Evolutionary conservation across 1,140 invertebrate genomes (phyloP).

Genomic region (Chironomus striatipennis): DNA sequence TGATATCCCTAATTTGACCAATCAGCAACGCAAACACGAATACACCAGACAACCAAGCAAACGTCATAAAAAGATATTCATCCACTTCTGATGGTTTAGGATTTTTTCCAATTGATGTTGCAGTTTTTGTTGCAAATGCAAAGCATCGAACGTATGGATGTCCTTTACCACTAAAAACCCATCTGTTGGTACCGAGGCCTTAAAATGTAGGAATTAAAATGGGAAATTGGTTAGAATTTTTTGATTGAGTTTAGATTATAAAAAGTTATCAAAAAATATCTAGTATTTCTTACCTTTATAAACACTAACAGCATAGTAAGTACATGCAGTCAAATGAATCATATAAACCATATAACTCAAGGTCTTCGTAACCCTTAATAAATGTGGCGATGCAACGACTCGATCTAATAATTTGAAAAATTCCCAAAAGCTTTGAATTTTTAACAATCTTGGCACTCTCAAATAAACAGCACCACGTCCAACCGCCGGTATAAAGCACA

Average conservation of each 20-base stretch:
- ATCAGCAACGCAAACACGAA: slow-evolving; percentile 92
- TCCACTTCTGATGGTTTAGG: slow-evolving; percentile 77
- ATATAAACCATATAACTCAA: slow-evolving; percentile 88
- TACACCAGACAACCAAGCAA: slow-evolving; percentile 89
- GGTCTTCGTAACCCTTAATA: slow-evolving; percentile 67
- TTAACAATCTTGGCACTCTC: slow-evolving; percentile 71
- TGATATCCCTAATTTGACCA: slow-evolving; percentile 89
- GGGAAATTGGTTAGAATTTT: slow-evolving; percentile 19
- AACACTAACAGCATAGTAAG: slow-evolving; percentile 79
- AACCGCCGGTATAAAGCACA: slow-evolving; percentile 56
- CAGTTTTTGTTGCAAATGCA: slow-evolving; percentile 91
- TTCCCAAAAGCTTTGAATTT: slow-evolving; percentile 85
- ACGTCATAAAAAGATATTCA: slow-evolving; percentile 90
- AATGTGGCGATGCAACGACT: slow-evolving; percentile 61
- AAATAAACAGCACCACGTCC: slow-evolving; percentile 58
- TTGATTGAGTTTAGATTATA: too few species aligned
- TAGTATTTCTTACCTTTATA: slow-evolving; percentile 56
- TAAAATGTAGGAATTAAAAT: neutral
- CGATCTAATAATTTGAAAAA: slow-evolving; percentile 81
- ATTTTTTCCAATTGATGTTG: slow-evolving; percentile 93
- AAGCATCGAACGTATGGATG: slow-evolving; percentile 85
- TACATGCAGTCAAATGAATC: slow-evolving; percentile 88
- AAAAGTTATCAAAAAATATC: too few species aligned
- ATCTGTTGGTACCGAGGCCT: slow-evolving; percentile 69
- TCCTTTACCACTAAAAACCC: slow-evolving; percentile 76